Evolutionary conservation across 2,888 invertebrate species (phyloP).

Genomic region (Brachynemurus nebulosus): DNA sequence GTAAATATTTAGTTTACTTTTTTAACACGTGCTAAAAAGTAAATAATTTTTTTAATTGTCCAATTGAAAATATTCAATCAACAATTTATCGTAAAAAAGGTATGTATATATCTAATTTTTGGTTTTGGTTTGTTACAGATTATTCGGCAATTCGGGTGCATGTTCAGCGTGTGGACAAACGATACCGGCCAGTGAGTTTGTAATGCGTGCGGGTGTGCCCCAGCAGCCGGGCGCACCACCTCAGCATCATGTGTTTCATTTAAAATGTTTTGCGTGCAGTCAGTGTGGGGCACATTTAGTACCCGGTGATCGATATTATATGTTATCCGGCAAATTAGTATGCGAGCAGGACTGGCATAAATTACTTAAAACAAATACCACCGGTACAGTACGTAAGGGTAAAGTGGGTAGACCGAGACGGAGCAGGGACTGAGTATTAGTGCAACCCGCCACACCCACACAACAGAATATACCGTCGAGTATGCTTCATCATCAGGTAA

Average conservation of each 20-base stretch:
- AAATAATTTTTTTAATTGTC: too few relatives aligned
- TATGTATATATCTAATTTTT: neutral
- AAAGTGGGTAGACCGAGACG: slow-evolving; percentile 80
- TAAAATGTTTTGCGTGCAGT: slow-evolving; percentile 91
- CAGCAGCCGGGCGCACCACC: slow-evolving; percentile 31
- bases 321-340: slow-evolving; percentile 78
- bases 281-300: slow-evolving; percentile 81
- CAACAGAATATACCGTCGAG: slow-evolving; percentile 1
- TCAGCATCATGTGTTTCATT: slow-evolving; percentile 73
- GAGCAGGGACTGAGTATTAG: slow-evolving; percentile 68
- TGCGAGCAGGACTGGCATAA: slow-evolving; percentile 96
- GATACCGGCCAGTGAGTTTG: slow-evolving; percentile 87
- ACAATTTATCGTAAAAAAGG: neutral
- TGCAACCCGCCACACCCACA: slow-evolving; percentile 10
- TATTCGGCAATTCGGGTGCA: slow-evolving; percentile 80
- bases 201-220: slow-evolving; percentile 66
- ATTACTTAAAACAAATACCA: slow-evolving; percentile 50
- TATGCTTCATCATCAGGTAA: slow-evolving; percentile 4
- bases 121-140: slow-evolving; percentile 40
- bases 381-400: slow-evolving; percentile 65
- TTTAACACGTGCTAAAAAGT: too few relatives aligned
- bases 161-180: slow-evolving; percentile 85
- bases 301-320: slow-evolving; percentile 82
- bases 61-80: too few relatives aligned
- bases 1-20: too few relatives aligned